Evolutionary conservation across 2,113 vertebrate genomes (phyloP), one percentile per base, ranked within the genome.

Genomic region (Opisthocomus hoazin): DNA sequence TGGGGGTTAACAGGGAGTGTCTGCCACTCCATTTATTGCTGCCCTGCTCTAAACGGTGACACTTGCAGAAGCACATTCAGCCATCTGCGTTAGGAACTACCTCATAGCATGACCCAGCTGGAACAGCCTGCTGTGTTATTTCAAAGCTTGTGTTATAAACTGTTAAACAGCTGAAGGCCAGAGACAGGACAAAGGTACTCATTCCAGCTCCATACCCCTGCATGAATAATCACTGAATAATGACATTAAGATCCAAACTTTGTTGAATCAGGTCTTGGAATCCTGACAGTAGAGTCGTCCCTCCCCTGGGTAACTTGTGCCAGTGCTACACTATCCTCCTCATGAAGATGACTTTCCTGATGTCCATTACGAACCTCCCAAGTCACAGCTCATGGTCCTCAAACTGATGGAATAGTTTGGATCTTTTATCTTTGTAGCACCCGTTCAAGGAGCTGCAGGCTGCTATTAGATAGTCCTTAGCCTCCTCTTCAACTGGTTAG

Each of bases 151-250:
- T 19, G 4, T 30, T 78, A 70, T 11, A 69, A 74, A 69, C 5
- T 24, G 53, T 45, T 63, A 37, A 75, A 82, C 13, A 48, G 34
- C 3, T 32, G 6, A 89, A 95, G 36, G 54, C 57, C 50, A 46
- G 39, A 27, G 26, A 69, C 27, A 63, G 15, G 36, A 57, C 61
- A 46, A 85, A 78, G 34, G 26, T 41, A 27, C 5, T 64, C 4
- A 41, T 84, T 84, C 22, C 15, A 92, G 4, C 6, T 6, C 20
- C 0, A 0, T 51, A 5, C 11, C 19, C 3, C 2, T 51, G 36
- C 30, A 60, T 37, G 45, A n/a, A n/a, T n/a, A n/a, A 69, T 21
- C 61, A 63, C 20, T 36, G 45, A 84, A 50, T 57, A 82, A 66
- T 20, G 39, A 19, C 12, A 32, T 46, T 71, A 73, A 56, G 37